Evolutionary conservation across 2,888 invertebrate species (phyloP), one percentile per base, ranked within the genome.

Genomic region (Augiades crinisus): DNA sequence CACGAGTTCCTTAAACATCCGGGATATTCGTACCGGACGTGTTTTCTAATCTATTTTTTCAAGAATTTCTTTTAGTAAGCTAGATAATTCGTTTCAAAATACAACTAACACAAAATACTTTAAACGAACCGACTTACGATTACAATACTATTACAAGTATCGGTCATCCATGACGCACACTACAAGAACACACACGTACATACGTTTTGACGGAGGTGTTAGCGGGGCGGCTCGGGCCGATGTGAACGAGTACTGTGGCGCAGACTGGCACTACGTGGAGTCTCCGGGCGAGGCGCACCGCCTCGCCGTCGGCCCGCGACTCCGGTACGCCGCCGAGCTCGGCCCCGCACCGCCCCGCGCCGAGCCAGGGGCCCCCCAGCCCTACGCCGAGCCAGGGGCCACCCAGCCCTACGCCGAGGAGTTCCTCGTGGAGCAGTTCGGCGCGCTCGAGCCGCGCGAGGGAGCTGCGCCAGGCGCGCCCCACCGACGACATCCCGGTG

Each of bases 401-500:
- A 12, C 30, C 5, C 46, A 37, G 44, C 40, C 37, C 49, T 31
- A 44, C 10, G 54, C 49, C 49, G 44, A 40, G 47, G 51, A 46
- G 51, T 41, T 50, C 53, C 22, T 40, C 56, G 47, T 43, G 56
- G 45, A 40, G 52, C 44, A 33, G n/a, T 14, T 17, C 21, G 49
- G 24, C 16, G 47, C 10, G 54, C 53, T 37, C 52, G 53, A 41
- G 55, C 59, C 58, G 60, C 60, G 56, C 62, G 67, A 53, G 59
- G 54, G 63, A 54, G 53, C 52, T 30, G 52, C 57, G 66, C 49
- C 78, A 87, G 47, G 82, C 90, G 13, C 81, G 86, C 5, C 53
- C 64, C 47, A 84, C 86, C 17, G 91, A 91, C 73, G 92, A 90
- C 63, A 90, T 92, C 63, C 92, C 92, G 19, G 90, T 83, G 60